Evolutionary conservation across 1,140 invertebrate genomes (phyloP), one percentile per base, ranked within the genome.

Genomic region (Acyrthosiphon pisum): DNA sequence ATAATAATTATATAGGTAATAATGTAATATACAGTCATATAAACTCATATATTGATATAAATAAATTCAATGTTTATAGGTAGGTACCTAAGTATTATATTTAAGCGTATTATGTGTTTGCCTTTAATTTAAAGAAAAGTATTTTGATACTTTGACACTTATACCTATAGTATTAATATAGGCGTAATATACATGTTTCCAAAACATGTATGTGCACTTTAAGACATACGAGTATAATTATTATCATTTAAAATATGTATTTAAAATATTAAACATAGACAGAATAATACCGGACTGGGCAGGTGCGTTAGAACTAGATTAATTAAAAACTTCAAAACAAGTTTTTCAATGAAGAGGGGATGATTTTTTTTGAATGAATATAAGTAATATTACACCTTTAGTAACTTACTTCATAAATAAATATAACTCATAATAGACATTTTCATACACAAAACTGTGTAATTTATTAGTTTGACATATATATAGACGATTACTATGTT

Each of bases 291-390:
- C 20, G 22, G 84, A 6, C 8, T 37, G 1, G 35, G 88, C 88
- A 90, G 88, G 88, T 90, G 88, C 37, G 26, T 90, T 41, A 60
- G 53, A 90, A 90, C 50, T 90, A 60, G 50, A 90, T 90, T 90
- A 90, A 90, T 90, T 90, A 60, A 60, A 48, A 90, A 90, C 50
- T 90, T 46, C 35, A 60, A 60, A 90, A 90, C 88, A 41, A 90
- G 50, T 90, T 90, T 37, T 60, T 88, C 22, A 35, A 35, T 50
- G 41, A 14, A 23, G 50, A 60, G 35, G 88, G 88, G 53, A 90
- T 60, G 53, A 90, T 60, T 41, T 90, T 41, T 37, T 41, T 90
- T 90, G 2, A 60, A 60, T 60, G 14, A 41, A 90, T 30, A 60
- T 41, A 90, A 90, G 50, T 90, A 41, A 60, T 41, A 44, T 60